Base-by-base conservation (phyloP, 2,888 invertebrate species). In the Pollenia griseotomentosa region DNA sequence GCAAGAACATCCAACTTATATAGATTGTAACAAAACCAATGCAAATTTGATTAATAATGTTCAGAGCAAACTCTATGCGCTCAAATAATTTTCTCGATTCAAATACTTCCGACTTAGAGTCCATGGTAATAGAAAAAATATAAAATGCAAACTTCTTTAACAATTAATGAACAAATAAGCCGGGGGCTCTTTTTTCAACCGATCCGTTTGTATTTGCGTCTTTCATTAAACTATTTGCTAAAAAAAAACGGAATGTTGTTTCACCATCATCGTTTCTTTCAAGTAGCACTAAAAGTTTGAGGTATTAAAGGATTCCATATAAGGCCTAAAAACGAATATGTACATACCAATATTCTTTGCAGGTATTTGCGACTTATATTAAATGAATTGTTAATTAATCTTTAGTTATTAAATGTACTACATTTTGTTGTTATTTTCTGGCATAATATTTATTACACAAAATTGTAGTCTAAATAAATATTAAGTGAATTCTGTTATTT, bases 1-100 rank as follows among this genome's bases (percentile, higher is more conserved):
- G 84, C n/a, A 93, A 82, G 48, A 90, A 92, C 48, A 91, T 14
- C 88, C 91, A 93, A 12, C 91, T 91, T 57, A 93, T 89, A 75
- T 92, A 93, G 53, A 93, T 92, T 46, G 93, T 92, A 2, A 93
- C 89, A 66, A 93, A 93, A 11, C 93, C 92, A 44, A 93, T 93
- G 83, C 92, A 92, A 79, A 93, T 91, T 81, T 93, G 93, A 88
- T 93, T 93, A 2, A 93, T 65, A 5, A 92, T 90, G 86, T 90
- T 92, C 0, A 93, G 48, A 3, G 89, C 73, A 63, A 87, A 90
- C 71, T 92, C 92, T 2, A 92, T 11, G 0, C 90, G 89, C 61
- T 90, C 89, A 12, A 89, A 59, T 48, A 81, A 77, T 61, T 86
- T 80, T n/a, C 88, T 89, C 19, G 84, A 48, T 5, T 90, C 90